Evolutionary conservation across 1,140 invertebrate genomes (phyloP), one percentile per base, ranked within the genome.

Genomic region (Batillaria attramentaria): DNA sequence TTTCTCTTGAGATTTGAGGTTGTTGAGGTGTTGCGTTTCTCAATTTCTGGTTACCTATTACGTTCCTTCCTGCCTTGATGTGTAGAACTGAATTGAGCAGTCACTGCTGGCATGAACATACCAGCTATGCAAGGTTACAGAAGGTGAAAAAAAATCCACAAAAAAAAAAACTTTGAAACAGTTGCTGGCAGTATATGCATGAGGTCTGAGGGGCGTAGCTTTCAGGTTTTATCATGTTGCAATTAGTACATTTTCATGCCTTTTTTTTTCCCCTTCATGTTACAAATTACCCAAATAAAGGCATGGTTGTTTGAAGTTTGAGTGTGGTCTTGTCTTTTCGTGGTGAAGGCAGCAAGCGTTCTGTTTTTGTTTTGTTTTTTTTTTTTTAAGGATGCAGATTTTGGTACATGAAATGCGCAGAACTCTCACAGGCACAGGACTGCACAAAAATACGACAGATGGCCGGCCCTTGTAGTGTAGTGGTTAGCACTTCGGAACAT

Each of bases 161-260:
- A 69, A 41, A 39, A 35, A 70, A 42, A 70, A 46, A 28, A 46
- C 33, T 46, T 70, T 70, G 33, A 31, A 3, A 46, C 33, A 42
- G 41, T 46, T 70, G 68, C 68, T 31, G 68, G 43, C 50, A 70
- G 68, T 70, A 46, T 75, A n/a, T n/a, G n/a, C n/a, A n/a, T n/a
- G n/a, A n/a, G n/a, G n/a, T n/a, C n/a, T n/a, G n/a, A n/a, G n/a
- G 54, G 39, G 57, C 41, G 54, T 75, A 75, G 73, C 73, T 75
- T 75, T 75, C 73, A 42, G 60, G 73, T 75, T 75, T 75, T 57
- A 75, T 75, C 73, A 75, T 75, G 73, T 75, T 75, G 73, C 73
- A 75, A 75, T 75, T 75, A 62, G 73, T 41, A 75, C 60, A 75
- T 75, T 75, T 33, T 75, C 73, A 75, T 75, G 73, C 73, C 73